phyloP scores from a whole-genome alignment of 2,888 invertebrate genomes.

The Eudasyphora cyanicolor region DNA sequence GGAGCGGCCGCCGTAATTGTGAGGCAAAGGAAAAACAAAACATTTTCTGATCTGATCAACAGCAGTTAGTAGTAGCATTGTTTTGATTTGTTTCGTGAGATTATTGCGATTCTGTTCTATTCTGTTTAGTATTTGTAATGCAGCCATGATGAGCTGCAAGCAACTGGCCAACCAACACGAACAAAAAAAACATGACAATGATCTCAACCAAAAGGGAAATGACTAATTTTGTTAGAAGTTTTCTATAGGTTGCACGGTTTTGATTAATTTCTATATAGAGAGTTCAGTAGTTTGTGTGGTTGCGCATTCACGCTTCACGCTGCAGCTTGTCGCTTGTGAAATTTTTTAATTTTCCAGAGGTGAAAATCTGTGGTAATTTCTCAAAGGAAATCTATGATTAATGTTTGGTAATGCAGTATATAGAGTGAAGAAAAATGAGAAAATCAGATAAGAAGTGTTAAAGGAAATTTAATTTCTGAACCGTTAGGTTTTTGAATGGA shows the following conservation, averaged over 20 bases:
- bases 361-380: conserved; percentile 2
- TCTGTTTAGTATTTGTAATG: neutral
- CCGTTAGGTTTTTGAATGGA: neutral
- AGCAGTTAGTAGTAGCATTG: conserved; percentile 25
- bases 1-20: neutral
- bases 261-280: neutral
- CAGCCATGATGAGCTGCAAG: conserved; percentile 35
- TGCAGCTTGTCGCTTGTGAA: conserved; percentile 39
- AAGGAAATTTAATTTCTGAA: neutral
- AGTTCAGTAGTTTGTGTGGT: conserved; percentile 7
- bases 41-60: neutral
- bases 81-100: conserved; percentile 60
- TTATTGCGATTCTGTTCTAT: conserved; percentile 33
- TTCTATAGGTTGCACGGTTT: neutral
- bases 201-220: conserved; percentile 22
- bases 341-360: conserved; percentile 25
- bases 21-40: conserved; percentile 23
- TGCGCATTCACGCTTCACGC: conserved; percentile 23
- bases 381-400: conserved; percentile 33
- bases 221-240: conserved; percentile 10
- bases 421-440: neutral
- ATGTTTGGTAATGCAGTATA: neutral
- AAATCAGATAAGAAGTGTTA: conserved; percentile 8
- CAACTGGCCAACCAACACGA: conserved; percentile 27
- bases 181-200: neutral